A percentile compares a stretch with the other conserved stretches of the same genome.
Conservation (phyloP, 2,113 vertebrate species). For the Puntigrus tetrazona region DNA sequence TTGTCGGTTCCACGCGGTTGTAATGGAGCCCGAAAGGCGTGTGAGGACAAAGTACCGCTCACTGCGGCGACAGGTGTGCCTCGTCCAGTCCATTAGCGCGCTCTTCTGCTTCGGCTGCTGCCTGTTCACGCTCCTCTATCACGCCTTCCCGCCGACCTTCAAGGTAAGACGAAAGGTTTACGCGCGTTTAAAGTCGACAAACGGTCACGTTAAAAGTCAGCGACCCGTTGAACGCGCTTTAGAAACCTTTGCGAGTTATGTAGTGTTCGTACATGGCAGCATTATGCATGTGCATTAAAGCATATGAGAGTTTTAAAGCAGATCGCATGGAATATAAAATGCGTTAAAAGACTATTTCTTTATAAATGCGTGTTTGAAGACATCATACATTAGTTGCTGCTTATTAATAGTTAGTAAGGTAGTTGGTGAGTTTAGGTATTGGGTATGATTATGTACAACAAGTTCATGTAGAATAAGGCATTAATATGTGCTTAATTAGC, state of each 20-base stretch:
- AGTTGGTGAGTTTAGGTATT: too few species aligned
- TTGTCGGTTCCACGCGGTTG: not conserved
- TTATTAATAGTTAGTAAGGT: too few species aligned
- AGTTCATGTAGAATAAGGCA: too few species aligned
- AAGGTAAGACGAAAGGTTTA: conserved; percentile 12
- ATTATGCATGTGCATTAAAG: too few species aligned
- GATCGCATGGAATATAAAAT: too few species aligned
- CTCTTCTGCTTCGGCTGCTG: not conserved
- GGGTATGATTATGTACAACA: too few species aligned
- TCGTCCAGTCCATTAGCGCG: not conserved
- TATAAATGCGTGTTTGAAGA: too few species aligned
- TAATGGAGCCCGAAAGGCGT: not conserved
- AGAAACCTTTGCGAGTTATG: not conserved
- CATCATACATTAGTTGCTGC: too few species aligned
- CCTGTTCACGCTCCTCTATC: not conserved
- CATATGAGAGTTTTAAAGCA: too few species aligned
- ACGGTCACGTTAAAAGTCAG: not conserved
- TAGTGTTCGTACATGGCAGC: not conserved
- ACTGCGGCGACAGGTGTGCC: conserved; percentile 18
- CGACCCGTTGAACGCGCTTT: too few species aligned
- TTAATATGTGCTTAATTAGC: too few species aligned
- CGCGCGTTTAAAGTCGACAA: not conserved
- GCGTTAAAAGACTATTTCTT: too few species aligned
- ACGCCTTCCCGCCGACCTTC: fast-evolving
- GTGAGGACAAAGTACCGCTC: not conserved